phyloP scores from a whole-genome alignment of 2,888 invertebrate genomes.

The Taenaris catops region DNA sequence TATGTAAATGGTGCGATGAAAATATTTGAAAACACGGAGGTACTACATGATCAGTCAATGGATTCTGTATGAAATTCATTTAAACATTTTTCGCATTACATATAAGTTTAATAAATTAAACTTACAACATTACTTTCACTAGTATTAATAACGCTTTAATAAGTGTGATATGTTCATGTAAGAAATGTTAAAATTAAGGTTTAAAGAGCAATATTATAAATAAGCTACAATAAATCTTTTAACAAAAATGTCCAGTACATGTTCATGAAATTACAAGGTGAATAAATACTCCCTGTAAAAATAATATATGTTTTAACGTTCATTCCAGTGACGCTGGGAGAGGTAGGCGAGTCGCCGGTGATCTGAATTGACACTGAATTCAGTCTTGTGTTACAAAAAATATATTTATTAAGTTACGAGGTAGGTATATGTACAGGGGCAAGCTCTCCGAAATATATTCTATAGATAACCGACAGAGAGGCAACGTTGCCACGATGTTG shows the following conservation, averaged over 20 bases:
- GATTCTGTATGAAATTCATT: too few species aligned
- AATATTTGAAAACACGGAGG: too few species aligned
- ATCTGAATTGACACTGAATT: conserved; percentile 78
- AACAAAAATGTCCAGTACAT: too few species aligned
- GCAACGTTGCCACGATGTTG: too few species aligned
- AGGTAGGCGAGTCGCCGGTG: conserved; percentile 31
- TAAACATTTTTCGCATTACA: neutral
- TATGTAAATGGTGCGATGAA: too few species aligned
- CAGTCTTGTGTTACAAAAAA: conserved; percentile 68
- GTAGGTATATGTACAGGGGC: conserved; percentile 63
- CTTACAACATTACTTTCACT: too few species aligned
- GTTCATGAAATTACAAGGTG: too few species aligned
- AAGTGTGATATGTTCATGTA: conserved; percentile 10
- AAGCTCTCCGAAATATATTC: conserved; percentile 19
- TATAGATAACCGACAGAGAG: too few species aligned
- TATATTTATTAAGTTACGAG: conserved; percentile 44
- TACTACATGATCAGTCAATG: too few species aligned
- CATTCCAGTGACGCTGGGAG: conserved; percentile 15
- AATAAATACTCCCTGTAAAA: too few species aligned
- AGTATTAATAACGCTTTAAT: too few species aligned
- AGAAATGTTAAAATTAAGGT: neutral
- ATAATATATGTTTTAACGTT: conserved; percentile 2
- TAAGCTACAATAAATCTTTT: too few species aligned
- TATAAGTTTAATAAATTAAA: neutral
- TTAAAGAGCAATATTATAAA: conserved; percentile 1